A percentile compares a stretch with the other conserved stretches of the same genome.
Conservation (phyloP, 2,888 invertebrate genomes). For the Bellardia pandia region DNA sequence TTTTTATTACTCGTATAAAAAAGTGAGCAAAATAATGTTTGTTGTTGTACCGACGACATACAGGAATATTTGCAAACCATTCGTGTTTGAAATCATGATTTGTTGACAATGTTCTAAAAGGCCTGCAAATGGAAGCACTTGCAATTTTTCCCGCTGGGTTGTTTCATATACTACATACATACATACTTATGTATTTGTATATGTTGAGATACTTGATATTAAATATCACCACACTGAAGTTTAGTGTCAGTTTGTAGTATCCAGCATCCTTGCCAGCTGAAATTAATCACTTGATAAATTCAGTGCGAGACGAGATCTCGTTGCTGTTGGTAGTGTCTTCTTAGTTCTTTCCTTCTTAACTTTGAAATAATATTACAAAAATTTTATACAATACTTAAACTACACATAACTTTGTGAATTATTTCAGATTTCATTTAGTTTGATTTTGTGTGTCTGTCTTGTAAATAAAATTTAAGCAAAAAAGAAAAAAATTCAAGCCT, state of each 20-base stretch:
- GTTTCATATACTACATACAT: background rate
- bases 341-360: slow-evolving; percentile 41
- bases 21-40: too few species aligned
- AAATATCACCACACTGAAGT: slow-evolving; percentile 44
- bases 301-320: slow-evolving; percentile 85
- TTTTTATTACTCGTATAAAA: too few species aligned
- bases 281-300: slow-evolving; percentile 75
- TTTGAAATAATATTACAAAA: slow-evolving; percentile 46
- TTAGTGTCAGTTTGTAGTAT: slow-evolving; percentile 42
- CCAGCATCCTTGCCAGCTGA: slow-evolving; percentile 68
- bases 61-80: too few species aligned
- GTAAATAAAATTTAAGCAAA: slow-evolving; percentile 1
- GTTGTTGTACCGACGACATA: too few species aligned
- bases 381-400: background rate
- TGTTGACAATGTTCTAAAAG: too few species aligned
- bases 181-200: background rate
- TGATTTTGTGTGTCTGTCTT: slow-evolving; percentile 2
- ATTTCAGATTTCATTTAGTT: slow-evolving; percentile 22
- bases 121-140: too few species aligned
- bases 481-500: background rate
- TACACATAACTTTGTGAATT: slow-evolving; percentile 24
- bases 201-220: slow-evolving; percentile 35
- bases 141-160: background rate
- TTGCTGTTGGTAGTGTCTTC: slow-evolving; percentile 84
- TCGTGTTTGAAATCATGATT: too few species aligned